These are phyloP conservation scores for Drosophila nigromelanica DNA, from an alignment of 1,140 invertebrate genomes.

Conservation along the genomic window DNA sequence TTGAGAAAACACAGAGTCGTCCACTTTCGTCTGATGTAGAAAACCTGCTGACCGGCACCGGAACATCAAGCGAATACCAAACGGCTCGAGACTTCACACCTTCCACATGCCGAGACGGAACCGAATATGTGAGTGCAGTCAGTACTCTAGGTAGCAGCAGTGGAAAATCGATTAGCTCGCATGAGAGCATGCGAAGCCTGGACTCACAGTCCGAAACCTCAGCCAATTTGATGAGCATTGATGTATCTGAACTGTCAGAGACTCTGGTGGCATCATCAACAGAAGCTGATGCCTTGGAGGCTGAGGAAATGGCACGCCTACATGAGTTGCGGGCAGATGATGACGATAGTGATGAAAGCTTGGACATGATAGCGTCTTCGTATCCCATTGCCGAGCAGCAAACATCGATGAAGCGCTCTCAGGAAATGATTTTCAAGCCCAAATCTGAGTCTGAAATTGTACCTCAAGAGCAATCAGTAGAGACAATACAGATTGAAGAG, in stretches of 20 bases:
- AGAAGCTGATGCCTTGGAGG: slow-evolving; percentile 83
- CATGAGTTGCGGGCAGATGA: slow-evolving; percentile 69
- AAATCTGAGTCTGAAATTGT: slow-evolving; percentile 73
- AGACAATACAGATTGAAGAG: slow-evolving; percentile 68
- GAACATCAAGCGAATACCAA: slow-evolving; percentile 93
- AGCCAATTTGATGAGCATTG: slow-evolving; percentile 93
- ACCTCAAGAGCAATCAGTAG: slow-evolving; percentile 24
- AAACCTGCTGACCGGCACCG: slow-evolving; percentile 85
- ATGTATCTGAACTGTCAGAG: slow-evolving; percentile 95
- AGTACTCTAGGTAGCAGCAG: slow-evolving; percentile 84
- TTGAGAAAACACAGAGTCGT: slow-evolving; percentile 92
- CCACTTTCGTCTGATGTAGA: slow-evolving; percentile 95
- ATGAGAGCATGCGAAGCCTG: slow-evolving; percentile 94
- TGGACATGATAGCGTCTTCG: slow-evolving; percentile 51
- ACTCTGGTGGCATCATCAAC: slow-evolving; percentile 93
- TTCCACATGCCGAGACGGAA: slow-evolving; percentile 86
- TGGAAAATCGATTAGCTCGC: slow-evolving; percentile 89
- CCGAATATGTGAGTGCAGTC: slow-evolving; percentile 93
- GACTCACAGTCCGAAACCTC: slow-evolving; percentile 95
- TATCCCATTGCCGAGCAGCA: slow-evolving; percentile 84
- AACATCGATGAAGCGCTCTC: slow-evolving; percentile 92
- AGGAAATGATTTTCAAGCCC: slow-evolving; percentile 95
- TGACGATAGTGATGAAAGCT: slow-evolving; percentile 76
- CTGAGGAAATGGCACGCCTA: slow-evolving; percentile 66
- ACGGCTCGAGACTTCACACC: slow-evolving; percentile 91